A percentile compares a stretch with the other conserved stretches of the same genome.
phyloP scores from a whole-genome alignment of 2,113 vertebrate species.

The Apteryx owenii region DNA sequence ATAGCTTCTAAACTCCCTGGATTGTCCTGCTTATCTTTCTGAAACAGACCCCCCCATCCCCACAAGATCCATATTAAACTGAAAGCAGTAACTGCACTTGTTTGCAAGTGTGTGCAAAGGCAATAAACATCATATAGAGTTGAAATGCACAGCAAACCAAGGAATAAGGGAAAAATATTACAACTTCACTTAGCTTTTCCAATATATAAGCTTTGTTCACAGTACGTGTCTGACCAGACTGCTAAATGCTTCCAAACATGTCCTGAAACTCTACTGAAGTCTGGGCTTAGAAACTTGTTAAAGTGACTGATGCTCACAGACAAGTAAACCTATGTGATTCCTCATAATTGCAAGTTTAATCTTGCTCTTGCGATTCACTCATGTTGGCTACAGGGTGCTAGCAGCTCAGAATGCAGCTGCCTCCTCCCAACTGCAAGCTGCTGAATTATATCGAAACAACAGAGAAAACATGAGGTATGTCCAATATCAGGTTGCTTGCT shows the following conservation, averaged over 20 bases:
- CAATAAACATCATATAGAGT: neutral
- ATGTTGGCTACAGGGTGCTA: neutral
- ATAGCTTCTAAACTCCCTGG: conserved; percentile 83
- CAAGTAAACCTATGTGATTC: neutral
- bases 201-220: neutral
- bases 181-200: neutral
- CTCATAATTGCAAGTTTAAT: neutral
- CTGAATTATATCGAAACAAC: neutral
- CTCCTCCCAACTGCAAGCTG: neutral
- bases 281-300: neutral
- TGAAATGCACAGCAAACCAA: neutral
- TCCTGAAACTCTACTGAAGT: neutral
- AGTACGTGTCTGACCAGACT: neutral
- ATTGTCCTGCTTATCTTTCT: conserved; percentile 85
- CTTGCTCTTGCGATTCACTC: neutral
- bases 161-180: neutral
- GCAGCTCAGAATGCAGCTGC: neutral
- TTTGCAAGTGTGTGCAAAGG: neutral
- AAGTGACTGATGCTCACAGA: neutral
- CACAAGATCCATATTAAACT: neutral
- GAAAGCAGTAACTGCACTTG: neutral
- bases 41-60: conserved; percentile 55
- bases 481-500: neutral
- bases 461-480: neutral
- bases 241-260: neutral